Percentiles rank a stretch among this genome's conserved stretches.
Evolutionary conservation across 92 coral and sea anemone species (phyloP).

Genomic region (Epizoanthus scotinus): DNA sequence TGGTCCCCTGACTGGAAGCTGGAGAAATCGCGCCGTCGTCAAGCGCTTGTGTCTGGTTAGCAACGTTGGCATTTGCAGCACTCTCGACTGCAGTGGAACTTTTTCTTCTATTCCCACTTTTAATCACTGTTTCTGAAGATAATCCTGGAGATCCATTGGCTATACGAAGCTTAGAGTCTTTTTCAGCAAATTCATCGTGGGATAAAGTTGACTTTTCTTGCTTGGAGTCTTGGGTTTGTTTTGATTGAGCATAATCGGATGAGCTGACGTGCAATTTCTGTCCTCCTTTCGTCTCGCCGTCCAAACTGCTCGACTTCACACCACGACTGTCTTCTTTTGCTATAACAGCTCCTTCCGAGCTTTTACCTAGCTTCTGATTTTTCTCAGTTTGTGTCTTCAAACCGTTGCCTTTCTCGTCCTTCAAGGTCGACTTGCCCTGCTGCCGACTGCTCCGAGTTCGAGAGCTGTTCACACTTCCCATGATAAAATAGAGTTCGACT

Average conservation of each 20-base stretch:
- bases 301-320: slow-evolving; percentile 42
- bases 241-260: neutral
- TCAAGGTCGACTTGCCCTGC: neutral
- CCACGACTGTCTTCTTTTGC: slow-evolving; percentile 70
- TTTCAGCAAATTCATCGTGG: neutral
- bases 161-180: neutral
- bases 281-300: slow-evolving; percentile 11
- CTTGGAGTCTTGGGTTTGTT: slow-evolving; percentile 2
- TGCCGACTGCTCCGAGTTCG: slow-evolving; percentile 25
- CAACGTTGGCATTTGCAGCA: slow-evolving; percentile 69
- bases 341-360: neutral
- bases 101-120: neutral
- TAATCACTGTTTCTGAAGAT: slow-evolving; percentile 1
- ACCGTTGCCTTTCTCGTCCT: neutral
- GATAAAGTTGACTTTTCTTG: neutral
- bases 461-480: slow-evolving; percentile 19
- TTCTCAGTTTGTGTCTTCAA: neutral
- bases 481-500: neutral
- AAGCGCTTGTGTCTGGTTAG: slow-evolving; percentile 40
- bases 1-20: slow-evolving; percentile 26
- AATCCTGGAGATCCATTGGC: slow-evolving; percentile 4
- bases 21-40: slow-evolving; percentile 33
- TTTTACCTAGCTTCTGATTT: neutral
- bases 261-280: neutral
- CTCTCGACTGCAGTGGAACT: neutral